Base-by-base conservation (phyloP, 2,797 vertebrate species). In the Borostomias antarcticus region DNA sequence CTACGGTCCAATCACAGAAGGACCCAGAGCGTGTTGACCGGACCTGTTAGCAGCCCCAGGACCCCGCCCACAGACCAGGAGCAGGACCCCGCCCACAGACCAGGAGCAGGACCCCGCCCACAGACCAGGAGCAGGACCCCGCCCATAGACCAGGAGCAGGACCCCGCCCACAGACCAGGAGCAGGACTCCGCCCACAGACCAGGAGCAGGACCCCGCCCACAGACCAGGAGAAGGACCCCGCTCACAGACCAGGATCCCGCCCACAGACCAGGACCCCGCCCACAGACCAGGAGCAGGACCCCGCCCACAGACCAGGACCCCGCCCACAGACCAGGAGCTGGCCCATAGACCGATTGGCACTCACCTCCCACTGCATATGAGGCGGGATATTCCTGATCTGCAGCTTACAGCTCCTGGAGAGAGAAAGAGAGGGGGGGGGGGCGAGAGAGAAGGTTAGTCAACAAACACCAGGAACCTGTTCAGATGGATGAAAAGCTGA, bases 281-380 rank as follows among this genome's bases (percentile, higher is more conserved):
- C 17, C 19, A 30, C 2, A 32, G 53, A n/a, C 19, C 5, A 25
- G 47, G 32, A 9, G 7, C 53, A 32, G n/a, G 32, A 32, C 32
- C 33, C 21, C 23, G 29, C 56, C 32, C 32, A 58, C 11, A n/a
- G 10, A 35, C n/a, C n/a, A n/a, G n/a, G n/a, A n/a, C n/a, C n/a
- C n/a, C n/a, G n/a, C n/a, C n/a, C n/a, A n/a, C n/a, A n/a, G n/a
- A n/a, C n/a, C n/a, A n/a, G n/a, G n/a, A n/a, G n/a, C n/a, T n/a
- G n/a, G n/a, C n/a, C n/a, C 40, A 45, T 45, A 17, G 75, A 74
- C 73, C 77, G 58, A 82, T 83, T 77, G 80, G 76, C 74, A 91
- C 95, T 91, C 93, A 96, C 96, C 94, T 97, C 95, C 96, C 96
- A 97, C 85, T 97, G 95, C 92, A 97, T 94, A 84, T 97, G 95